Evolutionary conservation across 2,888 invertebrate species (phyloP), one percentile per base, ranked within the genome.

Genomic region (Acholoe squamosa): DNA sequence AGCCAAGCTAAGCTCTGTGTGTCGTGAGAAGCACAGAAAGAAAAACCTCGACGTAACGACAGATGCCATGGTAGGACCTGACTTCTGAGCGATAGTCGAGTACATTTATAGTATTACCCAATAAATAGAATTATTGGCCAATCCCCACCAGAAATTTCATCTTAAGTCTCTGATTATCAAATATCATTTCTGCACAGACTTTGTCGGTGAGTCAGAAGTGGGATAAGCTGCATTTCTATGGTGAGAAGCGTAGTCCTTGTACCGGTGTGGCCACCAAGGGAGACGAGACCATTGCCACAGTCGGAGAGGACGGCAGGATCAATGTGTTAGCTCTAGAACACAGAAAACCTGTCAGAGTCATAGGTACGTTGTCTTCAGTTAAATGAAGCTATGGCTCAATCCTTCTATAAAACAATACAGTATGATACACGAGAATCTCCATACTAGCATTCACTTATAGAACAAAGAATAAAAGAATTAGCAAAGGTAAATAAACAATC

Each of bases 291-390:
- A 98, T 97, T 0, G 94, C 94, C 5, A 97, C 97, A 0, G 97
- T 98, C 0, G 98, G 98, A 0, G 98, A 98, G 96, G 98, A 98
- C 95, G 98, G 98, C 0, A 95, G 96, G 92, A 96, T 97, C 89
- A 96, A 97, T 95, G 95, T 97, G 61, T 95, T 97, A 54, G 97
- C 96, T 89, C 95, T 96, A 0, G 96, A 96, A 77, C 96, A 96
- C 90, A 96, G 96, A 88, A 95, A 96, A 91, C 96, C 97, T 89
- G 95, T 96, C 10, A 95, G 96, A 93, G 95, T 94, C 89, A 96
- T 97, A 93, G 96, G 97, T 97, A 96, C 93, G 93, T 33, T 43
- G 43, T 10, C 3, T 43, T 43, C n/a, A n/a, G n/a, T n/a, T n/a
- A n/a, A n/a, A n/a, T n/a, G n/a, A n/a, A n/a, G n/a, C n/a, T n/a